A percentile compares a stretch with the other conserved stretches of the same genome.
Conservation (phyloP, 2,888 invertebrate genomes). For the Andrena camellia region DNA sequence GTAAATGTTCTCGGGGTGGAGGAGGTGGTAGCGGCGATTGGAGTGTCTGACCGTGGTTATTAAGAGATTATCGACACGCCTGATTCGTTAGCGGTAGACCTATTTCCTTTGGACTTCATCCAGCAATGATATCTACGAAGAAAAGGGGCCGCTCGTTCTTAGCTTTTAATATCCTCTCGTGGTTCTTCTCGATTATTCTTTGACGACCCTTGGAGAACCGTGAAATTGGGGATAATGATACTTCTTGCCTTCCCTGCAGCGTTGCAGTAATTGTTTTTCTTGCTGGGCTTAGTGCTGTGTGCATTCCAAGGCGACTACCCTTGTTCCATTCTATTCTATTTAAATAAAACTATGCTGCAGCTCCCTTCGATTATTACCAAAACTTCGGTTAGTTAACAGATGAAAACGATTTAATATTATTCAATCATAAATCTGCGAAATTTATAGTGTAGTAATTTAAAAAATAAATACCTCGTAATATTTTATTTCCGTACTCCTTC, state of each 20-base stretch:
- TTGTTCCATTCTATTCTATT: neutral
- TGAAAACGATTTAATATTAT: too few species aligned
- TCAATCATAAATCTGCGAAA: too few species aligned
- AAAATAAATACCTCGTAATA: too few species aligned
- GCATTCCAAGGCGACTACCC: neutral
- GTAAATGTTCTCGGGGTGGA: neutral
- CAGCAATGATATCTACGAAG: neutral
- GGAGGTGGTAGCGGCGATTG: neutral
- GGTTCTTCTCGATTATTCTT: constrained; percentile 30
- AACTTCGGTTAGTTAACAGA: too few species aligned
- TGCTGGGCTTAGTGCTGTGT: neutral
- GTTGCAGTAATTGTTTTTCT: constrained; percentile 1
- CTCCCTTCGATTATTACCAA: too few species aligned
- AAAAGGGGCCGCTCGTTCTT: constrained; percentile 16
- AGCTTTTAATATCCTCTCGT: constrained; percentile 18
- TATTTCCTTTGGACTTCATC: constrained; percentile 2
- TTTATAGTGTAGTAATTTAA: too few species aligned
- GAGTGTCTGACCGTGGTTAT: neutral
- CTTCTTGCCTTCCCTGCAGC: constrained; percentile 1
- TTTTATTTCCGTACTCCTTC: too few species aligned
- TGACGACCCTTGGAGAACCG: constrained; percentile 3
- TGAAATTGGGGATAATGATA: constrained; percentile 33
- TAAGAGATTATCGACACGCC: constrained; percentile 23
- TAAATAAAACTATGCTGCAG: too few species aligned
- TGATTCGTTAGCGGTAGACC: constrained; percentile 16